phyloP scores from a whole-genome alignment of 2,113 vertebrate genomes.

The Edolisoma coerulescens region DNA sequence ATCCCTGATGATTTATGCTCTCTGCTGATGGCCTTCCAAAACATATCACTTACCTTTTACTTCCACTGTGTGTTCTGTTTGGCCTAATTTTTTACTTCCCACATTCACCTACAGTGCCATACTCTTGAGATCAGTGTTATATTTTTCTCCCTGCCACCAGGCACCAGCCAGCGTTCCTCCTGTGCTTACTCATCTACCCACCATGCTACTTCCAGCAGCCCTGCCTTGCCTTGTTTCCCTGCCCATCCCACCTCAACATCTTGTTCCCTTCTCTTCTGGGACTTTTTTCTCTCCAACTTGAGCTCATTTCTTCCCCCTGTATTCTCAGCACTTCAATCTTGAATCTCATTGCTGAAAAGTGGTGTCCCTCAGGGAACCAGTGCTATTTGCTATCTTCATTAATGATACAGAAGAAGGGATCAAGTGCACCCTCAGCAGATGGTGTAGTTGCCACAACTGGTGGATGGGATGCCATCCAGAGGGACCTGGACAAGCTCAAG shows the following conservation, averaged over 20 bases:
- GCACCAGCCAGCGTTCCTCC: neutral
- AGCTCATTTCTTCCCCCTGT: neutral
- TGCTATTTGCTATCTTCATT: neutral
- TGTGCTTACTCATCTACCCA: neutral
- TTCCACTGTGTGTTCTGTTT: neutral
- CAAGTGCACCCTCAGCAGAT: neutral
- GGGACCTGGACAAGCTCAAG: neutral
- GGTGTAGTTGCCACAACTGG: neutral
- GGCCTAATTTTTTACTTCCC: neutral
- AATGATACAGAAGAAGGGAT: neutral
- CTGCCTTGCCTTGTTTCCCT: neutral
- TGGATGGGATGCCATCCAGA: neutral
- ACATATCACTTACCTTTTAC: neutral
- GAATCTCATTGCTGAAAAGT: neutral
- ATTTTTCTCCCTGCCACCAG: neutral
- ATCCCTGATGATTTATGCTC: neutral
- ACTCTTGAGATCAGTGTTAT: neutral
- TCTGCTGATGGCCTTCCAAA: neutral
- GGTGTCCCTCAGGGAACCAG: neutral
- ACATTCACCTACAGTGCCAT: neutral
- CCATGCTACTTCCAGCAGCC: fast-evolving
- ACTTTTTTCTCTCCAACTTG: neutral
- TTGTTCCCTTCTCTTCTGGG: neutral
- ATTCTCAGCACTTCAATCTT: neutral
- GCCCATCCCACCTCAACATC: neutral